Evolutionary conservation across 2,888 invertebrate species (phyloP).

Genomic region (Tribolium freemani): DNA sequence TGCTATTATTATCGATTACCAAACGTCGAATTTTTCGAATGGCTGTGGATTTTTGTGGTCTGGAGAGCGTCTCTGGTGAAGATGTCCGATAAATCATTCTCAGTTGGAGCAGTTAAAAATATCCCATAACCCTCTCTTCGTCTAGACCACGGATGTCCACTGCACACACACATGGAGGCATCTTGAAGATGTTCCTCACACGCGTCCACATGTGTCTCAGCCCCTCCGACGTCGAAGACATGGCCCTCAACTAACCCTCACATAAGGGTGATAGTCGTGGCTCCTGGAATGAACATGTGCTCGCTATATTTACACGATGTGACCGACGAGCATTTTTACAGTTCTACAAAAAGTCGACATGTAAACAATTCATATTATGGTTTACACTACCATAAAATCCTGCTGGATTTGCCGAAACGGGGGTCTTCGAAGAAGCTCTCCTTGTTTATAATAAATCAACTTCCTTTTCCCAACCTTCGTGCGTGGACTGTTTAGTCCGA

Average conservation of each 20-base stretch:
- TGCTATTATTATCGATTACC: constrained; percentile 21
- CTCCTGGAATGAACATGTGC: constrained; percentile 55
- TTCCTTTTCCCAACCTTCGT: constrained; percentile 34
- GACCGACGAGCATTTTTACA: constrained; percentile 60
- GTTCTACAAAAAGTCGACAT: constrained; percentile 55
- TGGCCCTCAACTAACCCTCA: constrained; percentile 36
- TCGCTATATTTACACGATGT: constrained; percentile 60
- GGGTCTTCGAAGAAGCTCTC: constrained; percentile 14
- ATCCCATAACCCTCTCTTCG: constrained; percentile 60
- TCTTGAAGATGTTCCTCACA: constrained; percentile 65
- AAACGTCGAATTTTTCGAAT: neutral
- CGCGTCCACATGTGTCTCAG: constrained; percentile 63
- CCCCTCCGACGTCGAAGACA: constrained; percentile 47
- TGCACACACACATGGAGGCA: constrained; percentile 56
- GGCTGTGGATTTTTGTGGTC: constrained; percentile 1
- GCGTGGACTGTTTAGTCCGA: constrained; percentile 1
- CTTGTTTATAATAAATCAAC: constrained; percentile 36
- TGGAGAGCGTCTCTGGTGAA: constrained; percentile 17
- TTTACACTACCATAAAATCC: constrained; percentile 38
- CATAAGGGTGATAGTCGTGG: constrained; percentile 46
- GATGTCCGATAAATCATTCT: constrained; percentile 56
- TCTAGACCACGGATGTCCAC: constrained; percentile 59
- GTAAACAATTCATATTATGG: constrained; percentile 53
- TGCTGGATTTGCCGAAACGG: constrained; percentile 36
- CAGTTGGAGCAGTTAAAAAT: constrained; percentile 58